A percentile compares a stretch with the other conserved stretches of the same genome.
Evolutionary conservation across 2,113 vertebrate genomes (phyloP).

Genomic region (Brienomyrus longianalis): DNA sequence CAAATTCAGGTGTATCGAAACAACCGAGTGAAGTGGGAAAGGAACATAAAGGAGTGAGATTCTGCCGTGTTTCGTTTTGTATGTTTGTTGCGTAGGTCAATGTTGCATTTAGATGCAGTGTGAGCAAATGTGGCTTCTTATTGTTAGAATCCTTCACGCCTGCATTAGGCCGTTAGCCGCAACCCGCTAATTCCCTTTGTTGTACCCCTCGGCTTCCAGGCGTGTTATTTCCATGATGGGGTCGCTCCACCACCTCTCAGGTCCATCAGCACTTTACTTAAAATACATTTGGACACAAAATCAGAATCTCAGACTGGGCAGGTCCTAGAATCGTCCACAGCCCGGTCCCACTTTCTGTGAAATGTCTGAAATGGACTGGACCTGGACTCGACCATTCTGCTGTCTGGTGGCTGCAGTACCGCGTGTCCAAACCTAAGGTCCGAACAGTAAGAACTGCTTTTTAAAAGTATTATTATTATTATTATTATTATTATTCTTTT

Average conservation of each 20-base stretch:
- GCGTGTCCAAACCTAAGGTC: not conserved
- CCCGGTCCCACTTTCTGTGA: not conserved
- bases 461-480: not conserved
- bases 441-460: not conserved
- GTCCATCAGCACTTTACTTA: constrained; percentile 8
- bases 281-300: not conserved
- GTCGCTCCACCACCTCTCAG: not conserved
- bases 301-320: not conserved
- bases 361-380: not conserved
- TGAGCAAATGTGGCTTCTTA: not conserved
- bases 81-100: not conserved
- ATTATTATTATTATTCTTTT: not conserved
- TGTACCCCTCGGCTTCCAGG: not conserved
- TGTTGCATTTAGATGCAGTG: not conserved
- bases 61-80: not conserved
- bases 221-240: not conserved
- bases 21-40: not conserved
- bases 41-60: not conserved
- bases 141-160: not conserved
- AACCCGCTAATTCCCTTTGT: not conserved
- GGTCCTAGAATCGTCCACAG: not conserved
- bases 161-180: not conserved
- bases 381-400: not conserved
- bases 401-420: not conserved
- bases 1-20: not conserved